Evolutionary conservation across 2,113 vertebrate genomes (phyloP).

Genomic region (Danionella cerebrum): DNA sequence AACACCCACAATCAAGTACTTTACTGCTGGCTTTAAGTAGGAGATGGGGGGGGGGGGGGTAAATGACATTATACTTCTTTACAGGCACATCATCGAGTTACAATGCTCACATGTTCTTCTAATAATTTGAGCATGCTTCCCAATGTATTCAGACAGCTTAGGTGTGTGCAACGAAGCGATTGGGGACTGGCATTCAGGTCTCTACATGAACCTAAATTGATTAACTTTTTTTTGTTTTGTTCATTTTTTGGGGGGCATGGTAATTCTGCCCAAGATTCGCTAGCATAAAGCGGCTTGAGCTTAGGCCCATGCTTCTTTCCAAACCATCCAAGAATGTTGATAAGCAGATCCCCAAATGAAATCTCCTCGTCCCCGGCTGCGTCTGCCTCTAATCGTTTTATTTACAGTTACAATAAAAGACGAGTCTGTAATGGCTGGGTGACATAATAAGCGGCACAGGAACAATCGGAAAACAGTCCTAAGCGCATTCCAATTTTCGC

Average conservation of each 20-base stretch:
- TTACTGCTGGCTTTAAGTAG: background rate
- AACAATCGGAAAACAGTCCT: constrained; percentile 72
- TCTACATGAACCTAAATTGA: constrained; percentile 37
- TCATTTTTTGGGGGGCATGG: constrained; percentile 55
- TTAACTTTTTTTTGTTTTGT: constrained; percentile 29
- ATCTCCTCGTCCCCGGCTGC: constrained; percentile 64
- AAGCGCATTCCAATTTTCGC: constrained; percentile 80
- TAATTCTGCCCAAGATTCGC: constrained; percentile 58
- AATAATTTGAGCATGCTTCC: constrained; percentile 56
- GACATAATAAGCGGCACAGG: constrained; percentile 74
- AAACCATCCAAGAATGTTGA: constrained; percentile 70
- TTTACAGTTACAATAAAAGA: constrained; percentile 75
- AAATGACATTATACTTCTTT: constrained; percentile 42
- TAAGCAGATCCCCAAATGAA: constrained; percentile 72
- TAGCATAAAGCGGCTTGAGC: constrained; percentile 54
- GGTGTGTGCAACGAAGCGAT: constrained; percentile 52
- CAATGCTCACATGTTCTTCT: constrained; percentile 51
- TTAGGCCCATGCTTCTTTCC: constrained; percentile 53
- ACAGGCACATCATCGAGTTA: constrained; percentile 47
- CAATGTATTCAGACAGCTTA: constrained; percentile 55
- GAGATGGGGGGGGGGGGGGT: background rate
- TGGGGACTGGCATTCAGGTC: constrained; percentile 40
- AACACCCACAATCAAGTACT: constrained; percentile 53
- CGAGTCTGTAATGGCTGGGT: constrained; percentile 65
- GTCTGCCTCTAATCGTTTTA: constrained; percentile 74